These are phyloP conservation scores for Drosophila hydei DNA, from an alignment of 1,140 invertebrate genomes.

Conservation along the genomic window DNA sequence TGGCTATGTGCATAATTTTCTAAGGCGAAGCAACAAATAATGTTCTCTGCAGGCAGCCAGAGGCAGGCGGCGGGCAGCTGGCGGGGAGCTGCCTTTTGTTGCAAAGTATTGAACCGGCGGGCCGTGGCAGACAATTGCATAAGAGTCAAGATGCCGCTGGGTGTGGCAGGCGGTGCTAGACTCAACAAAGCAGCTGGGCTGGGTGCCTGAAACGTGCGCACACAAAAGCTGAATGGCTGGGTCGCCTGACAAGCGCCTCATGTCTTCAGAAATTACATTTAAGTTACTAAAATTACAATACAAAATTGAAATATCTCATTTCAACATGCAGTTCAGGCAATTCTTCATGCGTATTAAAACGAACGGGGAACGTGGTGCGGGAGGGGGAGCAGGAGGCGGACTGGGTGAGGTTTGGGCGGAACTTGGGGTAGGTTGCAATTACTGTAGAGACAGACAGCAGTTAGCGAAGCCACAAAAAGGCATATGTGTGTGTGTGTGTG, in stretches of 20 bases:
- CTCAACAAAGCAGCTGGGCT: neutral
- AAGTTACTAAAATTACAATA: slow-evolving; percentile 76
- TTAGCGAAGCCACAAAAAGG: slow-evolving; percentile 43
- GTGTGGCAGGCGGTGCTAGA: neutral
- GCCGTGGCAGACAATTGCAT: slow-evolving; percentile 38
- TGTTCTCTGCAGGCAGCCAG: neutral
- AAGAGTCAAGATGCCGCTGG: slow-evolving; percentile 10
- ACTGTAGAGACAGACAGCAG: slow-evolving; percentile 23
- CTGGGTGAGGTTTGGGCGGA: neutral
- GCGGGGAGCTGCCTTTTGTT: slow-evolving; percentile 11
- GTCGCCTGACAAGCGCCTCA: slow-evolving; percentile 41
- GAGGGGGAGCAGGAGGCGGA: too few species aligned
- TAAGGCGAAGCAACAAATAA: slow-evolving; percentile 69
- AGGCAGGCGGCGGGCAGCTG: too few species aligned
- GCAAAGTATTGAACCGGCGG: slow-evolving; percentile 44
- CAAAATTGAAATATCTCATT: slow-evolving; percentile 81
- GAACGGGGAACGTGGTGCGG: neutral
- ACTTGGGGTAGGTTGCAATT: slow-evolving; percentile 33
- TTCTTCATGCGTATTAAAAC: slow-evolving; percentile 73
- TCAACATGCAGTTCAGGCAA: slow-evolving; percentile 70
- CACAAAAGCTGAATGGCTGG: slow-evolving; percentile 37
- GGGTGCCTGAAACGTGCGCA: slow-evolving; percentile 11
- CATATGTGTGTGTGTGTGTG: neutral
- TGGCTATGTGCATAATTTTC: slow-evolving; percentile 70
- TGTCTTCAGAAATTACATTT: slow-evolving; percentile 76